Conservation (phyloP, 2,888 invertebrate genomes). For the Galeopsomyia nigrocyanea region DNA sequence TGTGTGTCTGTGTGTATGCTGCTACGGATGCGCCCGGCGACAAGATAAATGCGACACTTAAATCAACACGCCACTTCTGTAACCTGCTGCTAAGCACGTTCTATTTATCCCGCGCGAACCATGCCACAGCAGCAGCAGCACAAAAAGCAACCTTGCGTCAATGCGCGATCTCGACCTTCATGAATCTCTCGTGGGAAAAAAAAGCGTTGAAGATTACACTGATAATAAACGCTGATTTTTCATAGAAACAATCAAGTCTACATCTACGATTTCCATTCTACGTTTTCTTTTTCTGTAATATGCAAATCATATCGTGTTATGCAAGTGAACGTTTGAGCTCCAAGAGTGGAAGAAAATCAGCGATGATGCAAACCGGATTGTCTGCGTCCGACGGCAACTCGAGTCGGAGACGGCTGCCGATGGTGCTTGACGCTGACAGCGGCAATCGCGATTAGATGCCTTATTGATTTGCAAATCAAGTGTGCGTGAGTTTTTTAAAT, state of each 20-base stretch:
- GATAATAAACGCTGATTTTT: conserved; percentile 4
- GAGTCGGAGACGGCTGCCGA: not conserved
- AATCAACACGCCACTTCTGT: conserved; percentile 57
- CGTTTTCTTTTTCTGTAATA: conserved; percentile 15
- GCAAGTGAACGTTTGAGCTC: conserved; percentile 11
- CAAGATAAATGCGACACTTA: conserved; percentile 56
- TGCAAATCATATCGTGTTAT: conserved; percentile 32
- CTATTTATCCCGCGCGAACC: conserved; percentile 15
- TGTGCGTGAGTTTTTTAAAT: not conserved
- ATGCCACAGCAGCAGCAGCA: not conserved
- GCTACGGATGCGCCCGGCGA: conserved; percentile 23
- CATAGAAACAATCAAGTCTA: not conserved
- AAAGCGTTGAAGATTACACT: conserved; percentile 10
- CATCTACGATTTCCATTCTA: conserved; percentile 13
- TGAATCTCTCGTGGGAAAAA: not conserved
- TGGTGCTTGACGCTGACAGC: not conserved
- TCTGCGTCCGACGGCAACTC: conserved; percentile 34
- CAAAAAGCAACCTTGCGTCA: conserved; percentile 13
- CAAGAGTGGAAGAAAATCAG: not conserved
- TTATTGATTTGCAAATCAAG: conserved; percentile 34
- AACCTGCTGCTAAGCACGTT: conserved; percentile 47
- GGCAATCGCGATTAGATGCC: not conserved
- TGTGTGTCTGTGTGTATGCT: no score
- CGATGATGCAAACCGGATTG: not conserved
- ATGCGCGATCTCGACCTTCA: conserved; percentile 2